Evolutionary conservation across 2,888 invertebrate species (phyloP).

Genomic region (Cataglyphis livida): DNA sequence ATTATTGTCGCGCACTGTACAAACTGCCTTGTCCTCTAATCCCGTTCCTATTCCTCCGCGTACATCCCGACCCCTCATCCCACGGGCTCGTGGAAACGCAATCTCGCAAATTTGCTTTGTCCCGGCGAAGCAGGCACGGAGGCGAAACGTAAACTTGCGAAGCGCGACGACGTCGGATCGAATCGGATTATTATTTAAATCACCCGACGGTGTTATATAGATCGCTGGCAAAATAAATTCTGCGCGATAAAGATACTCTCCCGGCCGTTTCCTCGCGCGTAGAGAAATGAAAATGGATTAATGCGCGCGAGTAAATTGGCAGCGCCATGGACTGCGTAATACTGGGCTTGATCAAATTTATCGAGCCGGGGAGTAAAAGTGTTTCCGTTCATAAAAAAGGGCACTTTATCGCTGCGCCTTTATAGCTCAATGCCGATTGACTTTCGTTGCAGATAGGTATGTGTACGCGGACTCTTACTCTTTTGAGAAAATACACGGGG

Average conservation of each 20-base stretch:
- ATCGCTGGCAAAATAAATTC: constrained; percentile 65
- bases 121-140: constrained; percentile 56
- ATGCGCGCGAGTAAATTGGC: constrained; percentile 36
- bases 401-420: constrained; percentile 10
- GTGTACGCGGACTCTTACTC: background rate
- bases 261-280: background rate
- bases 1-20: constrained; percentile 34
- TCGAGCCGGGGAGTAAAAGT: constrained; percentile 3
- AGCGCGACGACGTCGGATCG: constrained; percentile 66
- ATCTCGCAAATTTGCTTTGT: constrained; percentile 81
- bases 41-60: constrained; percentile 53
- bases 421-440: background rate
- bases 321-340: constrained; percentile 7
- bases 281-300: constrained; percentile 31
- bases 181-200: constrained; percentile 73
- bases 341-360: constrained; percentile 28
- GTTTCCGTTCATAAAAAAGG: background rate
- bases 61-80: constrained; percentile 68
- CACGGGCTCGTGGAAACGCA: constrained; percentile 75
- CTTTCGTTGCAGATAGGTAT: background rate
- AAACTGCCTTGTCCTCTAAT: constrained; percentile 45
- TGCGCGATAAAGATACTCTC: constrained; percentile 36
- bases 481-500: constrained; percentile 6
- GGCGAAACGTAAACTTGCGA: constrained; percentile 63
- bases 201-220: constrained; percentile 66